These are phyloP conservation scores for Micromys minutus DNA, from an alignment of 2,113 vertebrate genomes.

Conservation along the genomic window DNA sequence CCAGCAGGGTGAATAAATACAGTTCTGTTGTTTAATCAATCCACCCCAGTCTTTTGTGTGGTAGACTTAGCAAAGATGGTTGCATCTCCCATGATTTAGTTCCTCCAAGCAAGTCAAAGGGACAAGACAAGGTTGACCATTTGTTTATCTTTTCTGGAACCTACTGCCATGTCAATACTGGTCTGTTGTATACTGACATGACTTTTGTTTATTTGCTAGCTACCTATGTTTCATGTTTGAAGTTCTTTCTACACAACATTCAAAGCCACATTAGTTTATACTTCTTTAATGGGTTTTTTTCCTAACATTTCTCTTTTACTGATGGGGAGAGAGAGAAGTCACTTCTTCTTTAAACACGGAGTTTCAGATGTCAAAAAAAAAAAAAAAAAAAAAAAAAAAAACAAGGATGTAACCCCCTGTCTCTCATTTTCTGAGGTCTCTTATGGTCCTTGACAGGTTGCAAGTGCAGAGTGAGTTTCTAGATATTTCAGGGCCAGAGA, in stretches of 20 bases:
- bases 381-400: slow-evolving; percentile 5
- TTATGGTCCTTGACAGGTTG: slow-evolving; percentile 34
- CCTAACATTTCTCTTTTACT: background rate
- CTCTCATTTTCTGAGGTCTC: slow-evolving; percentile 40
- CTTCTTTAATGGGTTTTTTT: slow-evolving; percentile 53
- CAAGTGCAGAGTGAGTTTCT: slow-evolving; percentile 54
- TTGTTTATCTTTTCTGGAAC: background rate
- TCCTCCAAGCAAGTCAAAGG: slow-evolving; percentile 9
- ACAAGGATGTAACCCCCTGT: slow-evolving; percentile 18
- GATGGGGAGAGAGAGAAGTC: slow-evolving; percentile 41
- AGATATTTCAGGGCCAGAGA: slow-evolving; percentile 59
- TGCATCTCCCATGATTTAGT: slow-evolving; percentile 14
- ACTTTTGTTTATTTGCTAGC: background rate
- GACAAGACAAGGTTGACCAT: background rate
- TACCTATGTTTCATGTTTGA: background rate
- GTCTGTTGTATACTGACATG: background rate
- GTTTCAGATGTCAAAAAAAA: slow-evolving; percentile 62
- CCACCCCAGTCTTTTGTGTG: background rate
- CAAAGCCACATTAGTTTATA: slow-evolving; percentile 51
- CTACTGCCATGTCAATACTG: background rate
- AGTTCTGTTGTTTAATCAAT: background rate
- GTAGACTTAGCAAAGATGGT: background rate
- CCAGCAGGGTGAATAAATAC: background rate
- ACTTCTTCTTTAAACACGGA: slow-evolving; percentile 37
- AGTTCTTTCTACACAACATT: background rate